Percentiles rank a stretch among this genome's conserved stretches.
phyloP scores from a whole-genome alignment of 2,888 invertebrate genomes.

The Pocota personata region DNA sequence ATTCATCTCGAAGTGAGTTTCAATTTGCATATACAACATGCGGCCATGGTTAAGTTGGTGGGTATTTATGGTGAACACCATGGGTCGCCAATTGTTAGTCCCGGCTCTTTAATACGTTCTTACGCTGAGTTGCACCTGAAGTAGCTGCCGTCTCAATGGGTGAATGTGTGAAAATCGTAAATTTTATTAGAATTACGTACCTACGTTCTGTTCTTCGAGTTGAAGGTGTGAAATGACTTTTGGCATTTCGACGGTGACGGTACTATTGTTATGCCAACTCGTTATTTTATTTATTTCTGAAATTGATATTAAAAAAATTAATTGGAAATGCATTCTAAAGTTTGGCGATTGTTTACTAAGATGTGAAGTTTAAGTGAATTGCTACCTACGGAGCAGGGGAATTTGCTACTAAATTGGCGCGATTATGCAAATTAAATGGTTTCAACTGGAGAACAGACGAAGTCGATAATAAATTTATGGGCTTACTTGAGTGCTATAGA shows the following conservation, averaged over 20 bases:
- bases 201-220: constrained; percentile 10
- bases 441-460: not conserved
- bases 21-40: constrained; percentile 61
- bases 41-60: constrained; percentile 1
- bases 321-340: constrained; percentile 20
- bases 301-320: constrained; percentile 22
- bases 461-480: constrained; percentile 2
- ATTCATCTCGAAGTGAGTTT: constrained; percentile 59
- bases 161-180: constrained; percentile 71
- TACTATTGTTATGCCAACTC: not conserved
- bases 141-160: constrained; percentile 50
- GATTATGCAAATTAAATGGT: constrained; percentile 41
- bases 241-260: constrained; percentile 31
- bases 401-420: constrained; percentile 28
- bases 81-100: constrained; percentile 41
- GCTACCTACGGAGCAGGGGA: not conserved
- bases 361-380: constrained; percentile 6
- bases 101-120: constrained; percentile 47
- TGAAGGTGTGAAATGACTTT: constrained; percentile 68
- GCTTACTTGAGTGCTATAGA: not conserved
- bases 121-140: constrained; percentile 57
- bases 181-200: constrained; percentile 66
- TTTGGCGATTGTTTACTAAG: constrained; percentile 31
- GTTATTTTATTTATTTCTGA: constrained; percentile 2
- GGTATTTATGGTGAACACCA: constrained; percentile 49